phyloP scores from a whole-genome alignment of 2,797 vertebrate species.

The Rhynchonycteris naso region DNA sequence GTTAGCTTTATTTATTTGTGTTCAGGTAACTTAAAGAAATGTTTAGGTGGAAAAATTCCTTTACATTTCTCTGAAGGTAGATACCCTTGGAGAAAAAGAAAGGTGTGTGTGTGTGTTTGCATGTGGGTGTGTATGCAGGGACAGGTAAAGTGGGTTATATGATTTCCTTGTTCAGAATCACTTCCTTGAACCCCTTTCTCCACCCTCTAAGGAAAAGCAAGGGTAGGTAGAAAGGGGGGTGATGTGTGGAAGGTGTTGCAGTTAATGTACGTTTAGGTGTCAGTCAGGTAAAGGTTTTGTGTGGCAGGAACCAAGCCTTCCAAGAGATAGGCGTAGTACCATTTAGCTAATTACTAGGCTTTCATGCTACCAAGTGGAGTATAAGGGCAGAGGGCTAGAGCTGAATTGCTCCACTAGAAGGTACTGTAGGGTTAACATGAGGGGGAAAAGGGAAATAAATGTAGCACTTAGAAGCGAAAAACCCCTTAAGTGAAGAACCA shows the following conservation, averaged over 20 bases:
- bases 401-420: not conserved
- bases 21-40: not conserved
- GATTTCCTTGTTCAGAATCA: not conserved
- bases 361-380: not conserved
- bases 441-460: not conserved
- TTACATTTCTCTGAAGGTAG: constrained; percentile 19
- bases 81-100: constrained; percentile 31
- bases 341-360: not conserved
- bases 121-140: not conserved
- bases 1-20: constrained; percentile 8
- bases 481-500: not conserved
- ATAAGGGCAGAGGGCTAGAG: not conserved
- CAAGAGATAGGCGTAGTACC: not conserved
- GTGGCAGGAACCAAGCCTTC: not conserved
- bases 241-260: not conserved
- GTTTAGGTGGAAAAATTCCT: not conserved
- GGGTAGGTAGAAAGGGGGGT: not conserved
- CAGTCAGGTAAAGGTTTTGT: not conserved
- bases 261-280: not conserved
- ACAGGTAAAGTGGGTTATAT: not conserved
- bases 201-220: not conserved
- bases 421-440: not conserved
- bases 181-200: not conserved
- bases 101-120: not conserved
- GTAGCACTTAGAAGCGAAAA: not conserved